Percentiles rank a stretch among this genome's conserved stretches.
Conservation (phyloP, 2,888 invertebrate species). For the Caenorhabditis wallacei region DNA sequence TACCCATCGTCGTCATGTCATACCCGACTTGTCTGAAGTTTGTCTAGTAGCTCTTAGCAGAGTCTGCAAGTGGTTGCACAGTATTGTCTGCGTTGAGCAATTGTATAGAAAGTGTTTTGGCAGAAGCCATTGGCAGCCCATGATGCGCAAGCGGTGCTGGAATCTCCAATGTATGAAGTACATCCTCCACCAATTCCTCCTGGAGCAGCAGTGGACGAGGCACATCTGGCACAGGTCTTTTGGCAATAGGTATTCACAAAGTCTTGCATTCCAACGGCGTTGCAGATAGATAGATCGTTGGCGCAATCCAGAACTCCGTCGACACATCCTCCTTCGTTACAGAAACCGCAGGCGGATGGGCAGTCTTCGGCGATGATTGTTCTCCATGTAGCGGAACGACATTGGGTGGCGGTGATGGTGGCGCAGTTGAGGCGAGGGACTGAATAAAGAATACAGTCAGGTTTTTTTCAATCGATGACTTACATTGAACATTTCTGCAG, state of each 20-base stretch:
- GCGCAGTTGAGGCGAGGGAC: conserved; percentile 51
- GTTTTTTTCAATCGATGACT: background rate
- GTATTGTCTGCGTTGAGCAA: conserved; percentile 32
- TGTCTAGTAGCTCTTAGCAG: conserved; percentile 9
- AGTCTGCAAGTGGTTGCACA: conserved; percentile 52
- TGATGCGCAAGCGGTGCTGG: conserved; percentile 14
- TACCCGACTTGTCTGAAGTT: background rate
- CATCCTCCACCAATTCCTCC: background rate
- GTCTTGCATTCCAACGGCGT: conserved; percentile 31
- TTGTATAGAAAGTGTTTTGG: conserved; percentile 41
- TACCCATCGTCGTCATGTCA: background rate
- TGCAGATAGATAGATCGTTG: conserved; percentile 47
- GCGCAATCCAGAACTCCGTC: conserved; percentile 66
- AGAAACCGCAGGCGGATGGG: conserved; percentile 65
- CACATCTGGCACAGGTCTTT: conserved; percentile 64
- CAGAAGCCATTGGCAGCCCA: conserved; percentile 59
- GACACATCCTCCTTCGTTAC: conserved; percentile 61
- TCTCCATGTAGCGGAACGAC: conserved; percentile 47
- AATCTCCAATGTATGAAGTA: conserved; percentile 17
- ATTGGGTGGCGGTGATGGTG: conserved; percentile 46
- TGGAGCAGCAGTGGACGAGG: conserved; percentile 14
- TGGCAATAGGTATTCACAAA: conserved; percentile 69
- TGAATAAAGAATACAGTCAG: conserved; percentile 12
- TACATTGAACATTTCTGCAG: conserved; percentile 63
- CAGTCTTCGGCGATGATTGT: conserved; percentile 59